Percentiles rank a stretch among this genome's conserved stretches.
Conservation (phyloP, 2,888 invertebrate genomes). For the Tipula lateralis region DNA sequence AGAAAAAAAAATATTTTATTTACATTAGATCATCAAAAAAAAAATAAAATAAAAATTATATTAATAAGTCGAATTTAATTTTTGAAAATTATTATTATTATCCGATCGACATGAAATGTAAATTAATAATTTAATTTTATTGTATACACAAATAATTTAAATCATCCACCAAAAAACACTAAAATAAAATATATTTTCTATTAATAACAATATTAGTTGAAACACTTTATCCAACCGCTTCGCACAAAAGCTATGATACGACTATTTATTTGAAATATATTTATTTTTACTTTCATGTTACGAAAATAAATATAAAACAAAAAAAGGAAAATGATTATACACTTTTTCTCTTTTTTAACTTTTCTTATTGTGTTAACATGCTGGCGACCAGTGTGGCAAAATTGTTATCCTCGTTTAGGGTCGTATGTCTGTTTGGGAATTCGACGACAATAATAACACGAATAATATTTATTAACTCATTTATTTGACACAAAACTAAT, state of each 20-base stretch:
- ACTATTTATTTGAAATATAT: neutral
- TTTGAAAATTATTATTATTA: neutral
- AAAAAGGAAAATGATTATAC: neutral
- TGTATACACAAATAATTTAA: neutral
- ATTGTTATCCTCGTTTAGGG: too few species aligned
- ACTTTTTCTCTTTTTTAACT: neutral
- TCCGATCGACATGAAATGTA: neutral
- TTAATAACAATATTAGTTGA: neutral
- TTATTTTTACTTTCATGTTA: constrained; percentile 11
- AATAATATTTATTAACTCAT: too few species aligned
- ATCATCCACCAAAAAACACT: neutral
- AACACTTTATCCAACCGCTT: neutral
- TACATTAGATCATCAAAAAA: constrained; percentile 13
- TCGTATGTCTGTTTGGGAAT: too few species aligned
- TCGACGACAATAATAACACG: too few species aligned
- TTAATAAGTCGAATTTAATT: neutral
- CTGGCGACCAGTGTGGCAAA: neutral
- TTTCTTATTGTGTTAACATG: neutral
- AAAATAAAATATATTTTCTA: neutral
- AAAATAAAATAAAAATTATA: neutral
- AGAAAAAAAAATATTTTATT: constrained; percentile 13
- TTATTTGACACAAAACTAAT: too few species aligned
- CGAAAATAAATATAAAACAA: neutral
- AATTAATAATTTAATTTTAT: neutral
- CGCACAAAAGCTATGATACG: neutral